Base-by-base conservation (phyloP, 2,113 vertebrate genomes). In the Perccottus glenii region DNA sequence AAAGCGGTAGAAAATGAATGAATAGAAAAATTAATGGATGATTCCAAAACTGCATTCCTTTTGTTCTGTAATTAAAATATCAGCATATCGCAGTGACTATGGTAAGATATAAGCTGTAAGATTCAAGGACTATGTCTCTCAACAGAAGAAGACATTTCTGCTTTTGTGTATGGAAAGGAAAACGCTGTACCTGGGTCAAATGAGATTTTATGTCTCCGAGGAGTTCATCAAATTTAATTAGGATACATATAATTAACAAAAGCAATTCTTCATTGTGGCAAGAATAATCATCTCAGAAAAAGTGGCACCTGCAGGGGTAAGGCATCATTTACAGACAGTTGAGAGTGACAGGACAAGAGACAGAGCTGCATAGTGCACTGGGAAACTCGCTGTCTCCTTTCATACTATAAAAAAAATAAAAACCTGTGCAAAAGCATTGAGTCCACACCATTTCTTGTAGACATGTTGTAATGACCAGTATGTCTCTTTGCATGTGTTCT, bases 151-250 rank as follows among this genome's bases (percentile, higher is more conserved):
- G 71, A 82, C 59, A 35, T 82, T 67, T 87, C 49, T 73, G 71
- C 74, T 70, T 87, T 77, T 87, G 75, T 81, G 70, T 61, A 65
- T 64, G 67, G 59, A 47, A 74, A 70, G 73, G 85, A 71, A 85
- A 85, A 86, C 77, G 52, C 72, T 65, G 74, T 80, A 82, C 85
- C 85, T 84, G 79, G 81, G 84, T 91, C 87, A 87, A 90, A 91
- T 88, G 83, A 91, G 89, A 92, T 89, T 90, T 87, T 67, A 67
- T 75, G 83, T 89, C 92, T 88, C 89, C 9, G 40, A 85, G 85
- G 90, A 92, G 78, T 90, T 91, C 76, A 86, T 92, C 76, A 91
- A 90, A 92, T 91, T 92, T 91, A 93, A 93, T 91, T 93, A 91
- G 84, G 81, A 91, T 91, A 87, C 88, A 87, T 93, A 88, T 90